These are phyloP conservation scores for Ctenosaura bakeri DNA, from an alignment of 2,797 vertebrate genomes.

Conservation along the genomic window DNA sequence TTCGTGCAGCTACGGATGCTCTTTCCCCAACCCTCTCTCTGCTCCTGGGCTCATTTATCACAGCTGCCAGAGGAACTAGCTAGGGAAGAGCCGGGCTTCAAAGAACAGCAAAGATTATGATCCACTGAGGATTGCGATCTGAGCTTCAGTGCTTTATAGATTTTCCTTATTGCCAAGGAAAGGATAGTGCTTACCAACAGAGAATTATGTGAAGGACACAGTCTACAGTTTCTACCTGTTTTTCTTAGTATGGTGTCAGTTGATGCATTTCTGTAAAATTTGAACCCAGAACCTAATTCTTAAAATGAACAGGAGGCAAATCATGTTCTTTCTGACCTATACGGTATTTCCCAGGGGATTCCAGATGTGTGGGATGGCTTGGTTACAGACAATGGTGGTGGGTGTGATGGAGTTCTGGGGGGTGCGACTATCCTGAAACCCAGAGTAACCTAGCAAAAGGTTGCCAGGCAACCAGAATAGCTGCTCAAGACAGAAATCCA, in stretches of 20 bases:
- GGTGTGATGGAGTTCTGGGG: too few relatives aligned
- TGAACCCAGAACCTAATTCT: neutral
- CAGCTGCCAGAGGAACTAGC: neutral
- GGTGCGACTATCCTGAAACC: too few relatives aligned
- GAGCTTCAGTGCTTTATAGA: neutral
- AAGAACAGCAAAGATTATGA: constrained; percentile 7
- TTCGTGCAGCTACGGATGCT: neutral
- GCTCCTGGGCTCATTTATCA: constrained; percentile 35
- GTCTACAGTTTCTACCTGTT: too few relatives aligned
- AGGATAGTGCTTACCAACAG: neutral
- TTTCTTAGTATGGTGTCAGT: neutral
- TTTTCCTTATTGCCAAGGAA: constrained; percentile 28
- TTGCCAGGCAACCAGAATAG: too few relatives aligned
- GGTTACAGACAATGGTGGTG: neutral
- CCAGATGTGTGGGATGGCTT: neutral
- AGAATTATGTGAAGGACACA: neutral
- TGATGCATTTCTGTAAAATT: neutral
- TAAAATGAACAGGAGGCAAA: neutral
- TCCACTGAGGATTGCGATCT: neutral
- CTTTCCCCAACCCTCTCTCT: neutral
- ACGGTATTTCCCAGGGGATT: neutral
- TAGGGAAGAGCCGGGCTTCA: neutral
- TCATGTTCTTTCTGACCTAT: neutral
- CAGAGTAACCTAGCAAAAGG: too few relatives aligned
- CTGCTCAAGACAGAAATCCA: too few relatives aligned